Conservation (phyloP, 2,113 vertebrate species). For the Tragelaphus imberbis region DNA sequence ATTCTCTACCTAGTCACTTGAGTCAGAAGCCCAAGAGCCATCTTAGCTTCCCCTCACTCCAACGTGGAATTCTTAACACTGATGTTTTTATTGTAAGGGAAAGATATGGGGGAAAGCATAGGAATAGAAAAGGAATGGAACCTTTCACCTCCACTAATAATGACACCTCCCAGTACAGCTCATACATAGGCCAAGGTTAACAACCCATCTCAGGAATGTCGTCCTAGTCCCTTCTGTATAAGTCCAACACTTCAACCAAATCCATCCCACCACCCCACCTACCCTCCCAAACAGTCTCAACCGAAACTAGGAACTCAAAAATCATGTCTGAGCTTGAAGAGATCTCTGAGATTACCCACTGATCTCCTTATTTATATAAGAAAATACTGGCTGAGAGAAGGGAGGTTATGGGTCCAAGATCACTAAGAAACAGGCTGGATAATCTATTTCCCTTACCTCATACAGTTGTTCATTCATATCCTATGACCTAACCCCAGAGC, state of each 20-base stretch:
- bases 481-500: background rate
- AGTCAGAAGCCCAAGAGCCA: background rate
- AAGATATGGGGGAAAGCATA: background rate
- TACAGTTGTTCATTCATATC: background rate
- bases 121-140: background rate
- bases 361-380: background rate
- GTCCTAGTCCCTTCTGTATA: background rate
- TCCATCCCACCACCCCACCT: background rate
- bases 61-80: background rate
- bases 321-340: background rate
- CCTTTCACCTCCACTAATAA: background rate
- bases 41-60: background rate
- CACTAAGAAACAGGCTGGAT: background rate
- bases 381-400: background rate
- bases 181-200: background rate
- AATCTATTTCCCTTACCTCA: background rate
- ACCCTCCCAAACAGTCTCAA: background rate
- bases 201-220: background rate
- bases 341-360: background rate
- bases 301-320: slow-evolving; percentile 18
- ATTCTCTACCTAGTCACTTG: background rate
- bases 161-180: background rate
- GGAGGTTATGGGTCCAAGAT: background rate
- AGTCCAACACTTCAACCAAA: background rate
- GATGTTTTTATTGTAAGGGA: slow-evolving; percentile 5